Conservation (phyloP, 2,113 vertebrate species). For the Ciconia boyciana region DNA sequence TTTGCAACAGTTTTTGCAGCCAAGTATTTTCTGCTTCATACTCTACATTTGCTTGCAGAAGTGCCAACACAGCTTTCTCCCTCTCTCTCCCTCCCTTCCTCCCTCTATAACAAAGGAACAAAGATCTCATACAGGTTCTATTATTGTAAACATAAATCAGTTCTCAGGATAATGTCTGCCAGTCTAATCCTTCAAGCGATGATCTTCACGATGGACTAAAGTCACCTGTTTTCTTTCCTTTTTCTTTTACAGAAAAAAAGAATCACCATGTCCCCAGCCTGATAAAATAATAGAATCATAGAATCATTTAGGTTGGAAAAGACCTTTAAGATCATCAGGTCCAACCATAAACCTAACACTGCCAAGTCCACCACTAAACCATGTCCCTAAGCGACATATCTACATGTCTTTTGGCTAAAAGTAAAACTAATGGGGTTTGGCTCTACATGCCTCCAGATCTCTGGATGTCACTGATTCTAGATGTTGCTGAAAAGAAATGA, state of each 20-base stretch:
- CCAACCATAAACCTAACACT: background rate
- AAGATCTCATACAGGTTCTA: conserved; percentile 21
- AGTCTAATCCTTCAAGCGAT: conserved; percentile 39
- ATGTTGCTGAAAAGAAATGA: background rate
- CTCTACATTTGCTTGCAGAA: conserved; percentile 52
- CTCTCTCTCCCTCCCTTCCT: background rate
- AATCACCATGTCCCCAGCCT: background rate
- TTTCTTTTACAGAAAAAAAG: background rate
- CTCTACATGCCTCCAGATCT: background rate
- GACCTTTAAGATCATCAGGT: background rate
- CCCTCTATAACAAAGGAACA: conserved; percentile 16
- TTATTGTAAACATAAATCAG: background rate
- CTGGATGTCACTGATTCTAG: background rate
- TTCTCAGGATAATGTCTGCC: conserved; percentile 4
- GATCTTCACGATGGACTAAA: background rate
- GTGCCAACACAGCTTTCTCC: conserved; percentile 55
- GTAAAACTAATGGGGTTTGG: background rate
- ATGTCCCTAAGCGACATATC: background rate
- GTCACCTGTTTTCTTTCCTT: background rate
- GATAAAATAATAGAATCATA: background rate
- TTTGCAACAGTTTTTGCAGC: conserved; percentile 63
- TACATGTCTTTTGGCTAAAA: background rate
- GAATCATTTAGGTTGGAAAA: background rate
- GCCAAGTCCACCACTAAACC: background rate
- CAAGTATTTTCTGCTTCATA: conserved; percentile 63